Evolutionary conservation across 2,797 vertebrate species (phyloP), one percentile per base, ranked within the genome.

Genomic region (Eutrigla gurnardus): DNA sequence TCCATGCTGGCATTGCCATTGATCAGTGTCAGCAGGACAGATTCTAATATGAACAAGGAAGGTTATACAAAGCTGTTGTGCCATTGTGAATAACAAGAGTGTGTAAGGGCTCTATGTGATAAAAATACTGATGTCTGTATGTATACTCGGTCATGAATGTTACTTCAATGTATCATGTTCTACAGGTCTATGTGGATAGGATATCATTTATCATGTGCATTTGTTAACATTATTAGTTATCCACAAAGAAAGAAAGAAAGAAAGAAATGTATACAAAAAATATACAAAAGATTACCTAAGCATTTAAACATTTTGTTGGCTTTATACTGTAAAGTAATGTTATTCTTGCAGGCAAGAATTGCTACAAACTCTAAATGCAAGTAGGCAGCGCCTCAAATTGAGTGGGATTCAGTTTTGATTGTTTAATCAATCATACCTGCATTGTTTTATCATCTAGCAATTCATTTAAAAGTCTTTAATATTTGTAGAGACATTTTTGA

Each of bases 381-480:
- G 32, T 55, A 0, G 1, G 18, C 53, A 62, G 10, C 39, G 49
- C 65, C 45, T 73, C 12, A 49, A 13, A 75, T 32, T 61, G 12
- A 67, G 37, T 33, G 6, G 17, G 7, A 45, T 59, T 35, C 55
- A 7, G 32, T 70, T 77, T 73, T 75, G 6, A 57, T 68, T 67
- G 33, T 62, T 73, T 37, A 40, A 77, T 17, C n/a, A 77, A 67
- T 72, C 59, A 69, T 73, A 63, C 17, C 40, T 73, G 39, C 42
- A 57, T 78, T 73, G 36, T 52, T 79, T 69, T 14, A 59, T 66
- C 33, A 13, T 40, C 33, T 77, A 88, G 63, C 83, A 90, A 92
- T 92, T 76, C 86, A 81, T 80, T 78, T 92, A 86, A 91, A 86
- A 92, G 84, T 65, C 46, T 71, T 82, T 83, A 25, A 25, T 25